A percentile compares a stretch with the other conserved stretches of the same genome.
These are phyloP conservation scores for Pelobates fuscus DNA, from an alignment of 2,113 vertebrate species.

Conservation along the genomic window DNA sequence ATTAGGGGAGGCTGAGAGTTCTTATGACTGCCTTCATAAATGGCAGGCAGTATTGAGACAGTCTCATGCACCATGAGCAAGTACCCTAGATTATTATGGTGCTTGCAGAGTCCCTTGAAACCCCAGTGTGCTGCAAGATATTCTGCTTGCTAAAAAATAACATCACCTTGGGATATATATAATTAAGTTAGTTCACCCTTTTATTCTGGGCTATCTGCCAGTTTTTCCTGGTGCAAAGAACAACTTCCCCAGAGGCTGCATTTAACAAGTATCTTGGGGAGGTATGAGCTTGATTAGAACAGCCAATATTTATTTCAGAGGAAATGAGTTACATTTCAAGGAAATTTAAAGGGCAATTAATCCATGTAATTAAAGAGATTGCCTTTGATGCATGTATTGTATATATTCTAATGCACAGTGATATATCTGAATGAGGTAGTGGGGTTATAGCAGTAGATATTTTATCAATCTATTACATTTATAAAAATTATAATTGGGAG, in stretches of 20 bases:
- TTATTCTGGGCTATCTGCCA: conserved; percentile 27
- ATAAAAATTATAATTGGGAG: too few species aligned
- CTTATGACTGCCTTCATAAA: too few species aligned
- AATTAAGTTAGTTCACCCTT: conserved; percentile 31
- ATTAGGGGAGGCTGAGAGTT: too few species aligned
- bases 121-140: background rate
- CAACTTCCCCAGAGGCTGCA: conserved; percentile 11
- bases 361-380: background rate
- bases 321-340: background rate
- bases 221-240: conserved; percentile 20
- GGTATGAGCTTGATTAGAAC: conserved; percentile 8
- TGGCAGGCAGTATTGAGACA: too few species aligned
- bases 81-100: too few species aligned
- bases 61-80: too few species aligned
- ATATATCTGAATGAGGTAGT: too few species aligned
- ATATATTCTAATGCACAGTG: too few species aligned
- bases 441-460: too few species aligned
- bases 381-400: too few species aligned
- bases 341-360: background rate
- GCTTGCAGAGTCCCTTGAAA: background rate
- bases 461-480: too few species aligned
- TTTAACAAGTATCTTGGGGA: conserved; percentile 39
- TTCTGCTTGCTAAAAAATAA: background rate
- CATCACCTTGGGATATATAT: conserved; percentile 27
- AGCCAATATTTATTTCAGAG: conserved; percentile 5